phyloP scores from a whole-genome alignment of 2,797 vertebrate species.

The Anisognathus igniventris region DNA sequence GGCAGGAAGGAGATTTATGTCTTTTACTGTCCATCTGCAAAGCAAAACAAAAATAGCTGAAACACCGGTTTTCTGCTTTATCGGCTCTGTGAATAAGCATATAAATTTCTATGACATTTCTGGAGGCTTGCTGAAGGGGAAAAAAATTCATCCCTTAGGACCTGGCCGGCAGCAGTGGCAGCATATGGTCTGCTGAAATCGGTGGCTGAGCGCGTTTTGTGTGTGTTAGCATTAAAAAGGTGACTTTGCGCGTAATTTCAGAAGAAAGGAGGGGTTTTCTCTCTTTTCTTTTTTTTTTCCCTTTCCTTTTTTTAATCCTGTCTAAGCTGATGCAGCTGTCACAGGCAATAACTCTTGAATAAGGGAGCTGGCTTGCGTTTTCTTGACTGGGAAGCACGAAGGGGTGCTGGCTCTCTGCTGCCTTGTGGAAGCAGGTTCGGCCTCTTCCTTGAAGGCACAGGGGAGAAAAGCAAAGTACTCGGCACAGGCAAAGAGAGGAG shows the following conservation, averaged over 20 bases:
- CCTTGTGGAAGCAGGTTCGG: neutral
- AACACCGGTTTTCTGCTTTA: conserved; percentile 79
- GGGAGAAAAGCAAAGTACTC: neutral
- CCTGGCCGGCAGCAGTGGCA: conserved; percentile 63
- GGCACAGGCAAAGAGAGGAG: neutral
- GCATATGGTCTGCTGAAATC: conserved; percentile 75
- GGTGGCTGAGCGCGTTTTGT: conserved; percentile 51
- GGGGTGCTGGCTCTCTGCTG: neutral
- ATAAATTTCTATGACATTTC: conserved; percentile 79
- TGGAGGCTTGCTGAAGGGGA: conserved; percentile 78
- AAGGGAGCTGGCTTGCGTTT: neutral
- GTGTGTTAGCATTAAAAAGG: conserved; percentile 69
- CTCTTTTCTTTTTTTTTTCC: neutral
- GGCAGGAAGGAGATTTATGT: conserved; percentile 68
- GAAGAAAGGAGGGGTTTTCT: conserved; percentile 15
- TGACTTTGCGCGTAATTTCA: conserved; percentile 73
- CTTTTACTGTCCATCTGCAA: conserved; percentile 77
- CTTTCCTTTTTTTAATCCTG: neutral
- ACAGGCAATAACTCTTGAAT: conserved; percentile 10
- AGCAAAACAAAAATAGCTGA: conserved; percentile 80
- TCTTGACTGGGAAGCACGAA: neutral
- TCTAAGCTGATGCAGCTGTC: conserved; percentile 50
- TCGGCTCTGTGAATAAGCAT: conserved; percentile 79
- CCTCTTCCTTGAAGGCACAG: neutral
- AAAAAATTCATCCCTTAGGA: conserved; percentile 77